A percentile compares a stretch with the other conserved stretches of the same genome.
phyloP scores from a whole-genome alignment of 92 coral and sea anemone species.

The Porites lobata region DNA sequence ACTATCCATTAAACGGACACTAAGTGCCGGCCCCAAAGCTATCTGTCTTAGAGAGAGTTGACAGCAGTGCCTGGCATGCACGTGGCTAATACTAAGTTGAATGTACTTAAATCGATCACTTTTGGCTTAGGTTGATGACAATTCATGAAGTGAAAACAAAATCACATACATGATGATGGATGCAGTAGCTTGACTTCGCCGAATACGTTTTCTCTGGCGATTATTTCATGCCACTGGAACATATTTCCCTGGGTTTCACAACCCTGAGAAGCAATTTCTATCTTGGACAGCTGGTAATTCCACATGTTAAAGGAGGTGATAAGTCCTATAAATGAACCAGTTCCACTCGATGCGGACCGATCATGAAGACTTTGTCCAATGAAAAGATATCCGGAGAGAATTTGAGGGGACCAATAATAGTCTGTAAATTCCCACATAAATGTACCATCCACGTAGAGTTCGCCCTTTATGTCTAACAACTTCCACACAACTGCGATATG shows the following conservation, averaged over 20 bases:
- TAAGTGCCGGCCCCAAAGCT: too few species aligned
- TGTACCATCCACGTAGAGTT: neutral
- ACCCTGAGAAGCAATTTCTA: neutral
- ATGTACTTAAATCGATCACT: too few species aligned
- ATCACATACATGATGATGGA: constrained; percentile 2
- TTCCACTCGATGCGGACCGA: neutral
- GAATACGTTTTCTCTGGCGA: neutral
- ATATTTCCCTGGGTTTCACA: neutral
- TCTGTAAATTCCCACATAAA: neutral
- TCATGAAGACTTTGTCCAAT: neutral
- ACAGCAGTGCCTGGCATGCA: too few species aligned
- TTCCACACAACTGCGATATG: constrained; percentile 2
- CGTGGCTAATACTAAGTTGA: too few species aligned
- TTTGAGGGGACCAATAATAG: neutral
- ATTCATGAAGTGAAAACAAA: too few species aligned
- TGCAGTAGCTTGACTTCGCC: neutral
- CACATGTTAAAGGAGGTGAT: constrained; percentile 31
- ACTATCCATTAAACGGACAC: too few species aligned
- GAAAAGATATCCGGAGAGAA: neutral
- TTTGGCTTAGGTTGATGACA: too few species aligned
- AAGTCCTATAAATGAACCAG: neutral
- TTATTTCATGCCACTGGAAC: neutral
- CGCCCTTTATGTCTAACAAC: neutral
- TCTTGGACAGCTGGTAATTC: neutral
- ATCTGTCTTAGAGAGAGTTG: too few species aligned